These are phyloP conservation scores for Dromiciops gliroides DNA, from an alignment of 2,113 vertebrate species.

Conservation along the genomic window DNA sequence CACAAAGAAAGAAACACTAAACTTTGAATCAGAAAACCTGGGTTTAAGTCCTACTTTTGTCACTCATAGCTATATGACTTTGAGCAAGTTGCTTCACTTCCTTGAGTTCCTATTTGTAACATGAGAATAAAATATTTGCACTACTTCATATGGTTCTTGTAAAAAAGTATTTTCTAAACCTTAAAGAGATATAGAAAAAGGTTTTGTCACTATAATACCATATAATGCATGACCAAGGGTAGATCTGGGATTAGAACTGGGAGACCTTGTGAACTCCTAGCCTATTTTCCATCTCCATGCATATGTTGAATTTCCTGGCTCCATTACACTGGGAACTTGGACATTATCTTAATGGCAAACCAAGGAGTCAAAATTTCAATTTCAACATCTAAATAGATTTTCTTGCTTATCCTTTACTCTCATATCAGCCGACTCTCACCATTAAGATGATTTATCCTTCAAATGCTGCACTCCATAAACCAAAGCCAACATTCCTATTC, in stretches of 20 bases:
- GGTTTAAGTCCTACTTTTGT: background rate
- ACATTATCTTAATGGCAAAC: background rate
- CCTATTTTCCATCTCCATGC: no score
- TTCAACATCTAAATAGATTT: background rate
- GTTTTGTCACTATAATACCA: background rate
- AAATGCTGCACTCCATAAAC: conserved; percentile 24
- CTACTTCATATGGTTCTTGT: background rate
- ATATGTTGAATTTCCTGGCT: background rate
- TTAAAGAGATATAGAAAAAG: background rate
- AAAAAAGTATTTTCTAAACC: no score
- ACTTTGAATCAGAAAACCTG: background rate
- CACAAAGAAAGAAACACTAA: background rate
- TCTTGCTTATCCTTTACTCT: conserved; percentile 18
- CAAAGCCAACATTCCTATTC: conserved; percentile 17
- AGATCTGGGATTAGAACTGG: background rate
- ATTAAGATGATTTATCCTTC: conserved; percentile 38
- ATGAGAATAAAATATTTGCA: no score
- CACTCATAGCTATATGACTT: background rate
- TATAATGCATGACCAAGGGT: background rate
- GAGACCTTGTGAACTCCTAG: no score
- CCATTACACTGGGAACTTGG: background rate
- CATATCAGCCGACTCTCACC: conserved; percentile 21
- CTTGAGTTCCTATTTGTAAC: background rate
- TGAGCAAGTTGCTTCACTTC: background rate
- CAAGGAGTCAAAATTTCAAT: background rate